Percentiles rank a stretch among this genome's conserved stretches.
phyloP scores from a whole-genome alignment of 2,888 invertebrate species.

The Pasiphila rectangulata region DNA sequence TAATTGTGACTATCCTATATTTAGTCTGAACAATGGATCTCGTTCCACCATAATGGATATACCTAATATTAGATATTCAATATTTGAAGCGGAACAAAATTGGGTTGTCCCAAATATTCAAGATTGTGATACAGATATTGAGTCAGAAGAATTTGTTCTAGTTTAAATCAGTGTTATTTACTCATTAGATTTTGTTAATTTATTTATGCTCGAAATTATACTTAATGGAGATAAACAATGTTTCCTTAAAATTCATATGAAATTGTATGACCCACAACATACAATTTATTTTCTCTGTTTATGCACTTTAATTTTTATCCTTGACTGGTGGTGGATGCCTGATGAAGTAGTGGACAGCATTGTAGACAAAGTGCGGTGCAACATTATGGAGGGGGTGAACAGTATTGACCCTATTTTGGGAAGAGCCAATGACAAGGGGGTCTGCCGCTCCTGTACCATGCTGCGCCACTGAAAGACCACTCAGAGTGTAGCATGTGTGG shows the following conservation, averaged over 20 bases:
- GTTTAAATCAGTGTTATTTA: constrained; percentile 45
- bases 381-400: constrained; percentile 93
- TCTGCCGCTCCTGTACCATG: constrained; percentile 79
- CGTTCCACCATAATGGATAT: constrained; percentile 81
- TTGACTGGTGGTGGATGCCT: constrained; percentile 71
- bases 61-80: constrained; percentile 78
- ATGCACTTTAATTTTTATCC: constrained; percentile 54
- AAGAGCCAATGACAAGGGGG: constrained; percentile 83
- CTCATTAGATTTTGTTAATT: constrained; percentile 22
- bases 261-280: background rate
- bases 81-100: constrained; percentile 77
- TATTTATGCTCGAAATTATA: constrained; percentile 36
- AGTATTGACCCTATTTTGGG: constrained; percentile 85
- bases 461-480: constrained; percentile 97
- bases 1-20: constrained; percentile 90
- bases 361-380: constrained; percentile 82
- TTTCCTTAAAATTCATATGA: constrained; percentile 10
- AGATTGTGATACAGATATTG: constrained; percentile 84
- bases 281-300: constrained; percentile 10
- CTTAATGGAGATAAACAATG: constrained; percentile 9
- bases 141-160: constrained; percentile 88
- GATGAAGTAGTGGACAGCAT: constrained; percentile 74
- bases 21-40: constrained; percentile 88
- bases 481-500: constrained; percentile 97
- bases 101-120: constrained; percentile 70